Evolutionary conservation across 2,888 invertebrate species (phyloP).

Genomic region (Synergus japonicus): DNA sequence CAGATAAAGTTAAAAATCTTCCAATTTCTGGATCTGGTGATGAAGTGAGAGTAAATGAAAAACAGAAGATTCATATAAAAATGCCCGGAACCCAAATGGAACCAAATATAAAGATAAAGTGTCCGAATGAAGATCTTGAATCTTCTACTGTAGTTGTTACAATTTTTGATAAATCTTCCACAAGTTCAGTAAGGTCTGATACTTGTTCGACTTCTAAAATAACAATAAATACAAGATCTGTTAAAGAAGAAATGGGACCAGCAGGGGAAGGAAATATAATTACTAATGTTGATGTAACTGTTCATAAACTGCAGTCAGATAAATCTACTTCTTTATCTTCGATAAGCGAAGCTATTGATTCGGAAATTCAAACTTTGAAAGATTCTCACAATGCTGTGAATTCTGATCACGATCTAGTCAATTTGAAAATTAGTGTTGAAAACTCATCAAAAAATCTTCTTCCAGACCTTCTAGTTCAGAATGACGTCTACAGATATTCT

Average conservation of each 20-base stretch:
- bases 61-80: neutral
- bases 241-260: neutral
- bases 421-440: neutral
- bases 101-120: neutral
- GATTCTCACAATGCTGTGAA: neutral
- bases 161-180: slow-evolving; percentile 1
- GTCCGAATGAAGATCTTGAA: neutral
- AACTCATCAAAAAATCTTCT: neutral
- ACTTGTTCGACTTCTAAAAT: slow-evolving; percentile 1
- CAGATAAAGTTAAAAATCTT: neutral
- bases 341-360: neutral
- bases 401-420: neutral
- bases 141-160: slow-evolving; percentile 3
- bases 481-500: neutral
- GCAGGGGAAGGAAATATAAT: neutral
- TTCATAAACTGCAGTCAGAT: neutral
- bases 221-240: neutral
- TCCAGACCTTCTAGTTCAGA: neutral
- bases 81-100: neutral
- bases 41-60: neutral
- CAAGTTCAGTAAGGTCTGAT: neutral
- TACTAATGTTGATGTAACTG: slow-evolving; percentile 7
- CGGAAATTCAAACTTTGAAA: neutral
- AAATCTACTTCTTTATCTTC: neutral
- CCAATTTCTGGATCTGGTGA: neutral